Conservation (phyloP, 1,140 invertebrate genomes). For the Rhynchophorus ferrugineus region DNA sequence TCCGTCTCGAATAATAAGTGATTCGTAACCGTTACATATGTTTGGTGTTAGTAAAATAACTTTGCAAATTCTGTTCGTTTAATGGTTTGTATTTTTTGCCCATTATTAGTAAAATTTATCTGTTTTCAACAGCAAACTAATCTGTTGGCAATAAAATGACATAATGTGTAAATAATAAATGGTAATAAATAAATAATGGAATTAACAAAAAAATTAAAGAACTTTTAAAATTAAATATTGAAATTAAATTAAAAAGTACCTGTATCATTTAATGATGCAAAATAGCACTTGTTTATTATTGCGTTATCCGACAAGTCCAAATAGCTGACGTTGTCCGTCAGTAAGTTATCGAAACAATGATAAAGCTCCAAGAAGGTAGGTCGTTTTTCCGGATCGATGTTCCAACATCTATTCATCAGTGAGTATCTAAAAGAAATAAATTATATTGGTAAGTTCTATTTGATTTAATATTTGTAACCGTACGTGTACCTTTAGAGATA, state of each 20-base stretch:
- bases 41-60: too few species aligned
- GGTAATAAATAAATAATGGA: too few species aligned
- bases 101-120: too few species aligned
- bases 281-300: slow-evolving; percentile 55
- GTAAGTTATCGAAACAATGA: slow-evolving; percentile 55
- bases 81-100: too few species aligned
- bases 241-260: slow-evolving; percentile 3
- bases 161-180: too few species aligned
- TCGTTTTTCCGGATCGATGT: slow-evolving; percentile 59
- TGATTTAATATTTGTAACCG: not conserved
- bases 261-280: slow-evolving; percentile 25
- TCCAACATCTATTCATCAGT: slow-evolving; percentile 76
- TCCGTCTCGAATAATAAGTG: too few species aligned
- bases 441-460: not conserved
- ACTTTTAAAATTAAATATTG: too few species aligned
- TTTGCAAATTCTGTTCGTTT: too few species aligned
- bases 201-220: too few species aligned
- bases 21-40: too few species aligned
- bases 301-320: slow-evolving; percentile 55
- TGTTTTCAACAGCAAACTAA: too few species aligned
- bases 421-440: slow-evolving; percentile 52
- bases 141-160: too few species aligned
- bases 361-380: slow-evolving; percentile 68
- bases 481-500: not conserved
- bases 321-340: slow-evolving; percentile 66